Evolutionary conservation across 2,113 vertebrate species (phyloP).

Genomic region (Mustela lutreola): DNA sequence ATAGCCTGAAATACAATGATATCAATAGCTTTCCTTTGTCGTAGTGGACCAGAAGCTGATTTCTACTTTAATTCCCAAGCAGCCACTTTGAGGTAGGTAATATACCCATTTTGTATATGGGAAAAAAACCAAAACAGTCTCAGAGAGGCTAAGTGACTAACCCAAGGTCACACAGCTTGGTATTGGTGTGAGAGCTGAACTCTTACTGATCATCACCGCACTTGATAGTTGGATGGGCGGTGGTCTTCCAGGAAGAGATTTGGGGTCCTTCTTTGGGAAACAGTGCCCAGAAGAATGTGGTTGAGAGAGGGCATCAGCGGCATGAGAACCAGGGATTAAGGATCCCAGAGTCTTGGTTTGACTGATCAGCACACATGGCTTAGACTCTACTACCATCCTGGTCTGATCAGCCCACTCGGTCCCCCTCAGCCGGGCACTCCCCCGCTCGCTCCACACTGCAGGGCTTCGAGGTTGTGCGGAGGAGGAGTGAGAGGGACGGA

Average conservation of each 20-base stretch:
- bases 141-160: neutral
- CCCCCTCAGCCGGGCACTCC: accelerated
- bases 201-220: neutral
- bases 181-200: accelerated
- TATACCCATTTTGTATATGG: neutral
- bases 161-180: neutral
- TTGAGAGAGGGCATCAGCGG: neutral
- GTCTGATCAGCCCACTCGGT: accelerated
- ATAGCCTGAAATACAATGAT: too few species aligned
- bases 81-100: neutral
- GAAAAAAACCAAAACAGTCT: too few species aligned
- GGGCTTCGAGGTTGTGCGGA: neutral
- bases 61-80: neutral
- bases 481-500: neutral
- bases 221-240: neutral
- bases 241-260: neutral
- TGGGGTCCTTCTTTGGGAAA: neutral
- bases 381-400: accelerated
- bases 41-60: neutral
- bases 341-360: neutral
- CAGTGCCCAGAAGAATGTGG: conserved; percentile 43
- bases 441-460: accelerated
- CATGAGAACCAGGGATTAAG: neutral
- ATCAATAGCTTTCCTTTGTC: neutral
- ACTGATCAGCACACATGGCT: accelerated